Evolutionary conservation across 2,797 vertebrate genomes (phyloP).

Genomic region (Falco columbarius): DNA sequence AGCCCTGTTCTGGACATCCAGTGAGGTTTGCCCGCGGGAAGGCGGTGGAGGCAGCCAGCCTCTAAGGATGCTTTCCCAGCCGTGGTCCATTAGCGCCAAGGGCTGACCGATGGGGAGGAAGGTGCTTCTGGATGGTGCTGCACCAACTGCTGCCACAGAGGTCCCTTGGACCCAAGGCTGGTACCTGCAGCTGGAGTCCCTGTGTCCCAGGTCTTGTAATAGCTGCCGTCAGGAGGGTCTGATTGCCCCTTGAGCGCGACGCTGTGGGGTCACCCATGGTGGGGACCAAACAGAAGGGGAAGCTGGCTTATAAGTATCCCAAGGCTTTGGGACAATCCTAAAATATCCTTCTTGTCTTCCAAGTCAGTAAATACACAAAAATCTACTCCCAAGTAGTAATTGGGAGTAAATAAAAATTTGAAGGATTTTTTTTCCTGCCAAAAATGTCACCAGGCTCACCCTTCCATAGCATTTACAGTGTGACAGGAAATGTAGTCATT

Average conservation of each 20-base stretch:
- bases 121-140: neutral
- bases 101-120: neutral
- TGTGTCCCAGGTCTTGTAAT: neutral
- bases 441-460: neutral
- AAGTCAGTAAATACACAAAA: neutral
- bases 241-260: neutral
- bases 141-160: neutral
- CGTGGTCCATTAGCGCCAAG: neutral
- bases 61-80: neutral
- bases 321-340: neutral
- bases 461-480: conserved; percentile 38
- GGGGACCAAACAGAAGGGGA: neutral
- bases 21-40: neutral
- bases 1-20: neutral
- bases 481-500: conserved; percentile 47
- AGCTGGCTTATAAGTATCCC: neutral
- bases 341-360: neutral
- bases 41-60: neutral
- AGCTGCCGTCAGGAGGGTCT: neutral
- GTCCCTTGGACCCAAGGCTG: neutral
- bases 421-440: neutral
- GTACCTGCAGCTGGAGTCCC: neutral
- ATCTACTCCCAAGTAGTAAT: neutral
- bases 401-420: neutral
- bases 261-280: accelerated